Conservation (phyloP, 2,113 vertebrate species). For the Xenopus tropicalis region UCB_Xtro_10.0 CM004447.2:102565501-102566000, state of each 20-base stretch:
- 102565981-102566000: too few relatives aligned
- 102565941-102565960: too few relatives aligned
- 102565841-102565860: conserved; percentile 23
- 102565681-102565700: neutral
- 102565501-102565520: too few relatives aligned
- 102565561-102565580: conserved; percentile 20
- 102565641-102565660: neutral
- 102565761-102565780: too few relatives aligned
- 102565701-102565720: too few relatives aligned
- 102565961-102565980: too few relatives aligned
- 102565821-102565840: neutral
- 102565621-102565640: conserved; percentile 8
- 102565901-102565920: conserved; percentile 1
- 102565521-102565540: too few relatives aligned
- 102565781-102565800: conserved; percentile 7
- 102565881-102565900: neutral
- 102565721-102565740: too few relatives aligned
- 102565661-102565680: conserved; percentile 28
- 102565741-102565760: too few relatives aligned
- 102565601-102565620: conserved; percentile 4
- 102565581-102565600: conserved; percentile 7
- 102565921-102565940: conserved; percentile 7
- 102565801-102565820: neutral
- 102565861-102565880: conserved; percentile 4
- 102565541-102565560: neutral